Base-by-base conservation (phyloP, 2,113 vertebrate genomes). In the Felis chaus region DNA sequence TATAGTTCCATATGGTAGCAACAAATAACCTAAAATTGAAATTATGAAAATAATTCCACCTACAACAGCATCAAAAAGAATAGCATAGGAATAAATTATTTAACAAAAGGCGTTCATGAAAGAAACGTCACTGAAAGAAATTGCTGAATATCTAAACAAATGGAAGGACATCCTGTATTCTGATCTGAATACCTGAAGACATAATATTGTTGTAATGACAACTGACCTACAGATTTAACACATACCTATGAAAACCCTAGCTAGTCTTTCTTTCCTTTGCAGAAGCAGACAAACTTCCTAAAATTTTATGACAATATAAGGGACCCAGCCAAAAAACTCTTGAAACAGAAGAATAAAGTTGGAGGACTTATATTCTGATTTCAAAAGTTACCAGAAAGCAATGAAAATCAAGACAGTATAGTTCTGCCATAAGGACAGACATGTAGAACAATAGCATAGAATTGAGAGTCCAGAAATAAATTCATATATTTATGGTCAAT, bases 401-500 rank as follows among this genome's bases (percentile, higher is more conserved):
- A 66, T 33, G 23, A 68, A 57, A 80, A 76, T 76, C 69, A 88
- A 73, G 73, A 88, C 21, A 89, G n/a, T 65, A 55, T 69, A 41
- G n/a, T 79, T 36, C 53, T 80, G 25, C 71, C 29, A n/a, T 41
- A 50, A 50, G 21, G 19, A 69, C 3, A 92, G 68, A 83, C 41
- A 91, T 7, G 87, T 0, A 41, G 74, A 76, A 76, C 57, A 82
- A 48, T 57, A 36, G 11, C 79, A 45, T 31, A 39, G 25, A 94
- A 87, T 33, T 65, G 53, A 71, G 68, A 95, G 63, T 88, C 80
- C 33, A 93, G 79, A 93, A 92, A 79, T 65, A 94, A 93, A 61
- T 12, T 61, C 29, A 82, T 74, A 33, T 65, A 66, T 82, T 95
- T 92, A 79, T 79, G 63, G 69, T 48, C 78, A 89, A 39, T 3